Conservation (phyloP, 2,888 invertebrate genomes). For the Athripsodes cinereus region DNA sequence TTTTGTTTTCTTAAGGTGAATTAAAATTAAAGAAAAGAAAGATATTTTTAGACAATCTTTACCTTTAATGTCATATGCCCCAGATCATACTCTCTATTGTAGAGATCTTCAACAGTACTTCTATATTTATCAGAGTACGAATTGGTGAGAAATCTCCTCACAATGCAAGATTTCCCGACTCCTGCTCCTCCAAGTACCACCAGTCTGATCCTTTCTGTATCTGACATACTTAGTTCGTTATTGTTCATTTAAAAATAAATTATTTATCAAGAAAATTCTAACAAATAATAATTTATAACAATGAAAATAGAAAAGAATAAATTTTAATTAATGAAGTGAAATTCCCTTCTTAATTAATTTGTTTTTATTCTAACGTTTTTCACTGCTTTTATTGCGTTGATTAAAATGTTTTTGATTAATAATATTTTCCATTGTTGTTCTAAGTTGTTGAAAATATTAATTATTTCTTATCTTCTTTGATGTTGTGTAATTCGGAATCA, state of each 20-base stretch:
- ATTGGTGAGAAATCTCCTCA: conserved; percentile 73
- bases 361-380: no score
- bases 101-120: conserved; percentile 84
- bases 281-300: no score
- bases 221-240: conserved; percentile 48
- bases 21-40: neutral
- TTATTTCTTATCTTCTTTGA: no score
- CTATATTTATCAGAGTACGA: conserved; percentile 75
- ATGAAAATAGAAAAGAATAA: no score
- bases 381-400: no score
- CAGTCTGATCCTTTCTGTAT: conserved; percentile 72
- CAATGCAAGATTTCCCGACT: conserved; percentile 81
- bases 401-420: no score
- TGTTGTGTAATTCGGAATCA: no score
- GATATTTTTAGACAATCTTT: conserved; percentile 17
- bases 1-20: neutral
- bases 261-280: no score
- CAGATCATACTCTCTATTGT: conserved; percentile 76
- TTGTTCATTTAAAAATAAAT: conserved; percentile 24
- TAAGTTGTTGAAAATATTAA: no score
- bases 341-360: no score
- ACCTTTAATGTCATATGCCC: conserved; percentile 68
- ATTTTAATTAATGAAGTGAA: no score
- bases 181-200: conserved; percentile 77
- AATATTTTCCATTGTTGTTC: no score